Conservation (phyloP, 2,797 vertebrate species). For the Amniataba percoides region DNA sequence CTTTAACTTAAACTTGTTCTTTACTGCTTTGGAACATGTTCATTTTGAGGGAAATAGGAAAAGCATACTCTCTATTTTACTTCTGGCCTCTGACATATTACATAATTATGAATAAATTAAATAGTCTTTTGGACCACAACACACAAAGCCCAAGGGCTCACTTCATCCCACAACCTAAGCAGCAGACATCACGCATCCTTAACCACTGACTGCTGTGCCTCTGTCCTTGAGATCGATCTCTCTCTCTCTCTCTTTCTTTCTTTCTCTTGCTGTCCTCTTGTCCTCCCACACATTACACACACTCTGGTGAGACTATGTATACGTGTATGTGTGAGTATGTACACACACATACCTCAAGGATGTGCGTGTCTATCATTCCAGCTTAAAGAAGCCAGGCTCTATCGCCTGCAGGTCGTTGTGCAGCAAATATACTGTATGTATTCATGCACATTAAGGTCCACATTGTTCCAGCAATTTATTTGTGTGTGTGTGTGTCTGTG, state of each 20-base stretch:
- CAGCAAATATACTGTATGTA: slow-evolving; percentile 40
- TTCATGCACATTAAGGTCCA: slow-evolving; percentile 34
- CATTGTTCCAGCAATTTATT: slow-evolving; percentile 52
- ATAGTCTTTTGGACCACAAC: slow-evolving; percentile 25
- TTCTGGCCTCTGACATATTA: slow-evolving; percentile 40
- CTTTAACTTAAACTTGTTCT: background rate
- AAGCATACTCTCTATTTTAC: background rate
- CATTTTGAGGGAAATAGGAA: slow-evolving; percentile 8
- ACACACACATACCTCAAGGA: slow-evolving; percentile 4
- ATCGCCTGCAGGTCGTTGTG: slow-evolving; percentile 34
- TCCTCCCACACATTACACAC: slow-evolving; percentile 46
- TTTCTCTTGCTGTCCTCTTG: slow-evolving; percentile 6
- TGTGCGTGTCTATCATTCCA: slow-evolving; percentile 41
- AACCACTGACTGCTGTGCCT: slow-evolving; percentile 33
- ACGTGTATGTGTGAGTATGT: slow-evolving; percentile 12
- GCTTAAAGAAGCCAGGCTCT: slow-evolving; percentile 32
- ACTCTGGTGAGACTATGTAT: slow-evolving; percentile 8
- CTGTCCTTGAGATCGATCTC: slow-evolving; percentile 33
- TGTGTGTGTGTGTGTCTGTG: background rate
- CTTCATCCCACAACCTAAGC: slow-evolving; percentile 30
- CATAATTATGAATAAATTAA: slow-evolving; percentile 60
- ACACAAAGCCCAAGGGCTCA: slow-evolving; percentile 33
- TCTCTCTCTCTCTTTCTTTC: slow-evolving; percentile 6
- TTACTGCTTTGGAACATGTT: background rate
- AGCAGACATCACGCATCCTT: slow-evolving; percentile 35